Conservation (phyloP, 2,797 vertebrate genomes). For the Microctenopoma stevenorrisi region DNA sequence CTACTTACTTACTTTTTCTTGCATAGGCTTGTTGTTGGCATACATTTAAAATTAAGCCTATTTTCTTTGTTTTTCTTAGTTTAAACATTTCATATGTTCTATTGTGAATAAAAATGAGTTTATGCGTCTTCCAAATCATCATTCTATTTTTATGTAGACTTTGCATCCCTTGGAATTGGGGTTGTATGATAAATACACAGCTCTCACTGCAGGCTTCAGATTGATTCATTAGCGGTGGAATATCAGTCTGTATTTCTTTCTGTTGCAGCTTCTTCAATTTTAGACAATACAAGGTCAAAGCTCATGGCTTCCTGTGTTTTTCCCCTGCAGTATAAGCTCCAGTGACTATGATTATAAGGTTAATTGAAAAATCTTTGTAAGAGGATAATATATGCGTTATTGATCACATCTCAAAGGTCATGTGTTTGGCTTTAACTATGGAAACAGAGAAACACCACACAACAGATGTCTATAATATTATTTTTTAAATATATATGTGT, state of each 20-base stretch:
- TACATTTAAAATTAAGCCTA: too few relatives aligned
- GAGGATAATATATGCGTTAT: slow-evolving; percentile 5
- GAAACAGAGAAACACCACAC: background rate
- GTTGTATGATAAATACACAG: background rate
- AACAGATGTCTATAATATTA: background rate
- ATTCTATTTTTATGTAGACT: too few relatives aligned
- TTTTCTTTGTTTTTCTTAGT: background rate
- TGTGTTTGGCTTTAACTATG: slow-evolving; percentile 1
- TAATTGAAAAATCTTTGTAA: background rate
- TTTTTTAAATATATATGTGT: background rate
- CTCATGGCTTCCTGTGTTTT: background rate
- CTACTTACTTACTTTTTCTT: too few relatives aligned
- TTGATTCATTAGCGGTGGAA: slow-evolving; percentile 35
- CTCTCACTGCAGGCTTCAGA: slow-evolving; percentile 13
- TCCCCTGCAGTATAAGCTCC: background rate
- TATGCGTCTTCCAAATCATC: too few relatives aligned
- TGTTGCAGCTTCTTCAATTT: slow-evolving; percentile 8
- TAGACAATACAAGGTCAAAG: slow-evolving; percentile 4
- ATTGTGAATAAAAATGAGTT: too few relatives aligned
- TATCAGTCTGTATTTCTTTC: slow-evolving; percentile 5
- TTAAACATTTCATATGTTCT: too few relatives aligned
- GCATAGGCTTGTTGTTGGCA: too few relatives aligned
- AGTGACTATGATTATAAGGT: slow-evolving; percentile 27
- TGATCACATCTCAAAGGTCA: slow-evolving; percentile 32
- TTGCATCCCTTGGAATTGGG: too few relatives aligned